These are phyloP conservation scores for Theocolax elegans DNA, from an alignment of 1,140 invertebrate genomes.

Conservation along the genomic window DNA sequence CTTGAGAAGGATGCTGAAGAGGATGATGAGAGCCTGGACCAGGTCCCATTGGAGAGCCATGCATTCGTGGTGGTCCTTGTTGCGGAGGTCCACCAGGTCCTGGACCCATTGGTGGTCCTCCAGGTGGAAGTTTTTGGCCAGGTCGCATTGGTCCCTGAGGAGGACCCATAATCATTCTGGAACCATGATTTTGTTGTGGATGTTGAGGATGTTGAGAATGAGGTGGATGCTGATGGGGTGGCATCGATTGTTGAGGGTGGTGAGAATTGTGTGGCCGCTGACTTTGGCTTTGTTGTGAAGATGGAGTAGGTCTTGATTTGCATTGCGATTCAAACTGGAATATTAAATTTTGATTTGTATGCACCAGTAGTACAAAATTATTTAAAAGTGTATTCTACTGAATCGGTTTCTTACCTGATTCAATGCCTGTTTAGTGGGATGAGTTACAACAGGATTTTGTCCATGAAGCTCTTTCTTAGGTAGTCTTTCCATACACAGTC, in stretches of 20 bases:
- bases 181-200: constrained; percentile 71
- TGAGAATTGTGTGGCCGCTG: constrained; percentile 67
- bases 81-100: constrained; percentile 68
- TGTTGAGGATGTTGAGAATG: constrained; percentile 66
- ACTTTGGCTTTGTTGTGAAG: constrained; percentile 71
- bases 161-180: constrained; percentile 77
- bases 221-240: constrained; percentile 67
- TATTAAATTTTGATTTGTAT: constrained; percentile 36
- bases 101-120: constrained; percentile 72
- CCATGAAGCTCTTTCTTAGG: constrained; percentile 96
- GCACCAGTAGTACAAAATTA: constrained; percentile 24
- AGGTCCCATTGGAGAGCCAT: constrained; percentile 78
- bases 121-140: constrained; percentile 67
- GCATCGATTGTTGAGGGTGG: constrained; percentile 65
- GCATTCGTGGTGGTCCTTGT: constrained; percentile 69
- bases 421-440: constrained; percentile 92
- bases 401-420: constrained; percentile 67
- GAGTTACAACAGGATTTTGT: constrained; percentile 92
- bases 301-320: constrained; percentile 84
- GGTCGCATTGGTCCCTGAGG: constrained; percentile 72
- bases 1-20: constrained; percentile 68
- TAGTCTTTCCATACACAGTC: constrained; percentile 90
- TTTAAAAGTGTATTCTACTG: too few species aligned
- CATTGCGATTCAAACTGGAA: constrained; percentile 89
- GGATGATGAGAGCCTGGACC: constrained; percentile 66